These are phyloP conservation scores for Antennarius maculatus DNA, from an alignment of 2,797 vertebrate genomes.

Conservation along the genomic window DNA sequence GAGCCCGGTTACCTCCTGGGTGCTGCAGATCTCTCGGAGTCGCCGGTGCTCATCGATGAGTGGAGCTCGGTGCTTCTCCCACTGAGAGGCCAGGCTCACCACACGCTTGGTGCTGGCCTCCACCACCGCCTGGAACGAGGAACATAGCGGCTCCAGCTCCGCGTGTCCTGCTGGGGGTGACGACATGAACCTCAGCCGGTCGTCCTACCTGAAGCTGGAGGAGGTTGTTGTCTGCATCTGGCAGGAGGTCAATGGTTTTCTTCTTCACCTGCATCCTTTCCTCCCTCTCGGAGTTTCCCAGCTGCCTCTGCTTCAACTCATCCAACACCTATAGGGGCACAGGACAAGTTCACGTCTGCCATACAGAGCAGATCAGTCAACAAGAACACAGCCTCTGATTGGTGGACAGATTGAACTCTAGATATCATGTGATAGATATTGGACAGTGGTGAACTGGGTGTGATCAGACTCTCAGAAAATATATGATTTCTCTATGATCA, in stretches of 20 bases:
- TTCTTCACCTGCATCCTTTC: conserved; percentile 84
- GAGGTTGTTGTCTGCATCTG: conserved; percentile 85
- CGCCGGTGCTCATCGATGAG: conserved; percentile 87
- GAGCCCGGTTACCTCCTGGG: conserved; percentile 80
- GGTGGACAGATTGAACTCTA: too few species aligned
- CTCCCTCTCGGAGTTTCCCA: conserved; percentile 76
- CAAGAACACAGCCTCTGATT: too few species aligned
- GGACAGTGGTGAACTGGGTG: too few species aligned
- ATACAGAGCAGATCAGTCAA: too few species aligned
- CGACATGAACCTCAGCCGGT: neutral
- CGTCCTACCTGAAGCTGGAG: conserved; percentile 86
- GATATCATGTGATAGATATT: too few species aligned
- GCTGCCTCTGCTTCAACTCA: conserved; percentile 80
- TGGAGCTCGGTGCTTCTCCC: conserved; percentile 91
- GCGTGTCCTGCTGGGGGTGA: neutral
- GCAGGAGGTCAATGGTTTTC: conserved; percentile 84
- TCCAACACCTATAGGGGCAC: conserved; percentile 78
- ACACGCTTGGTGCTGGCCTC: conserved; percentile 87
- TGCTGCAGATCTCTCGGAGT: conserved; percentile 86
- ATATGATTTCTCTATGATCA: too few species aligned
- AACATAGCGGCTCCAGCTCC: neutral
- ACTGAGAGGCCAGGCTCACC: conserved; percentile 87
- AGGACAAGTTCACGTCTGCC: neutral
- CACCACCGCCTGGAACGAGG: conserved; percentile 79
- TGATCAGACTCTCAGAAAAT: too few species aligned